phyloP scores from a whole-genome alignment of 2,113 vertebrate genomes.

The Gobiocypris rarus region DNA sequence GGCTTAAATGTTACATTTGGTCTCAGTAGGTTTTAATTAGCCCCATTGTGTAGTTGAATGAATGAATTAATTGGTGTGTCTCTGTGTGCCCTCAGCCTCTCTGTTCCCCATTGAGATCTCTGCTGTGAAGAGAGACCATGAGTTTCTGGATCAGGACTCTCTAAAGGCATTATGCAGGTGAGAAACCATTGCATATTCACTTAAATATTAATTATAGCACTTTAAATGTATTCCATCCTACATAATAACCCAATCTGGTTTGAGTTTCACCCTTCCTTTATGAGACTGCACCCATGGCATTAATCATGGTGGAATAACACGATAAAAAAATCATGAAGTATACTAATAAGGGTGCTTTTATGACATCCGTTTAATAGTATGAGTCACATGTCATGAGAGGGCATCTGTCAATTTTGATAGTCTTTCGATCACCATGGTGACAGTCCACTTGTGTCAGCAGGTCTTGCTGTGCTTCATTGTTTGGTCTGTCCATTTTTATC shows the following conservation, averaged over 20 bases:
- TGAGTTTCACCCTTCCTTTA: neutral
- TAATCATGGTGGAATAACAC: neutral
- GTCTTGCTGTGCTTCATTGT: neutral
- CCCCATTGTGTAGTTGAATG: neutral
- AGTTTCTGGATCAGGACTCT: conserved; percentile 85
- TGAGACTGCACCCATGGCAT: neutral
- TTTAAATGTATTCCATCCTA: neutral
- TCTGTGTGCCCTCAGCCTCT: conserved; percentile 62
- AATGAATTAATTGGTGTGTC: neutral
- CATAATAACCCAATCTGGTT: neutral
- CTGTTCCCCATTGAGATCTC: conserved; percentile 80
- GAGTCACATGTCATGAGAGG: neutral
- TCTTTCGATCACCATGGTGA: conserved; percentile 17
- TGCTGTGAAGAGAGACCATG: conserved; percentile 83
- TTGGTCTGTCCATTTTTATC: neutral
- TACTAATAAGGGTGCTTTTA: neutral
- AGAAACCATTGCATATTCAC: conserved; percentile 18
- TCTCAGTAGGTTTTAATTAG: conserved; percentile 8
- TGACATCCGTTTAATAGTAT: neutral
- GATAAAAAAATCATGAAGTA: neutral
- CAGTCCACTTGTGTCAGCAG: neutral
- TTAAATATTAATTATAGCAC: neutral
- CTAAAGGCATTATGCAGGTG: conserved; percentile 83
- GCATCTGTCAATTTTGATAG: neutral
- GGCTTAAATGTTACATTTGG: neutral